Evolutionary conservation across 2,888 invertebrate species (phyloP).

Genomic region (Pollenia amentaria): DNA sequence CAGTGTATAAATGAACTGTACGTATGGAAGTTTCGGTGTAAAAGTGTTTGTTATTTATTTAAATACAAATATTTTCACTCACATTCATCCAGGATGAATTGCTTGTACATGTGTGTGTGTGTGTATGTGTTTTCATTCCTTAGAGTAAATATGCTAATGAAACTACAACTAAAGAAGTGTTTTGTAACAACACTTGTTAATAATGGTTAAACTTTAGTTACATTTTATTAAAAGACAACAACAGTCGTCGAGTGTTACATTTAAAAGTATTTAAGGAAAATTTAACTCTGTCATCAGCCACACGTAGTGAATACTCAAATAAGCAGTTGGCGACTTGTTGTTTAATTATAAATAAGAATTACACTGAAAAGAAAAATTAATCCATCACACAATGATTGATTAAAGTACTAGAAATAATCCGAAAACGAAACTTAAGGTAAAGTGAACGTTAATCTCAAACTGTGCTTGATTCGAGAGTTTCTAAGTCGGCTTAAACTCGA

Average conservation of each 20-base stretch:
- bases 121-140: slow-evolving; percentile 11
- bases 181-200: slow-evolving; percentile 60
- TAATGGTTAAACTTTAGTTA: slow-evolving; percentile 61
- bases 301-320: slow-evolving; percentile 3
- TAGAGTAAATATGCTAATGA: slow-evolving; percentile 68
- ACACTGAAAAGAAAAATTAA: not conserved
- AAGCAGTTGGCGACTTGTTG: not conserved
- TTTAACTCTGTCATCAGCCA: slow-evolving; percentile 39
- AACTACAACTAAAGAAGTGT: slow-evolving; percentile 52
- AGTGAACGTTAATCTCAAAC: no score
- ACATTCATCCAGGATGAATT: not conserved
- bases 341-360: not conserved
- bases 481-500: no score
- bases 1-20: not conserved
- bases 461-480: no score
- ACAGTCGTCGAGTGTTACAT: not conserved
- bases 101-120: not conserved
- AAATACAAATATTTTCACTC: slow-evolving; percentile 1
- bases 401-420: no score
- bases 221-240: slow-evolving; percentile 29
- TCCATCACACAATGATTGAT: no score
- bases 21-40: not conserved
- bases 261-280: slow-evolving; percentile 39
- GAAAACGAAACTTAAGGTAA: no score
- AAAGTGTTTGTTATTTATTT: slow-evolving; percentile 51